phyloP scores from a whole-genome alignment of 2,113 vertebrate genomes.

The Spea multiplicata region DNA sequence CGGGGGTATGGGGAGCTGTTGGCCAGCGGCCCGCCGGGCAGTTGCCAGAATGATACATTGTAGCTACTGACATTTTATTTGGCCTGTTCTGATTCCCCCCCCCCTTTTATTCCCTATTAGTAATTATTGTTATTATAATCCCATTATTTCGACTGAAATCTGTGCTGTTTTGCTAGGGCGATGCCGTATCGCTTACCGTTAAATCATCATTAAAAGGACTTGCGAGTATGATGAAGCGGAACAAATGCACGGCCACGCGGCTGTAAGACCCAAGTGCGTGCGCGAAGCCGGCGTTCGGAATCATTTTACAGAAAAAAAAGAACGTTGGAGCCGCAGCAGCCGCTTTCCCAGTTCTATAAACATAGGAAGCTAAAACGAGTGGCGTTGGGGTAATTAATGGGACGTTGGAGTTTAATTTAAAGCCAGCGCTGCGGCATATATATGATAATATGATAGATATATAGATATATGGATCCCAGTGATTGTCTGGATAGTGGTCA shows the following conservation, averaged over 20 bases:
- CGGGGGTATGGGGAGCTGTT: background rate
- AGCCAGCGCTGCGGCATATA: too few species aligned
- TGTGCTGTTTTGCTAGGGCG: background rate
- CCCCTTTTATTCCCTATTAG: background rate
- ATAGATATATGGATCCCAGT: too few species aligned
- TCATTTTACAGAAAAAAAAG: background rate
- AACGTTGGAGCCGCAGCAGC: too few species aligned
- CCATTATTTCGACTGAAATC: constrained; percentile 8
- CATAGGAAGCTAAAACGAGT: background rate
- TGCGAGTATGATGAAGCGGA: background rate
- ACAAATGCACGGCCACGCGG: constrained; percentile 13
- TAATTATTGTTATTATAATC: constrained; percentile 1
- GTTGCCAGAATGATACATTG: background rate
- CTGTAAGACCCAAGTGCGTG: background rate
- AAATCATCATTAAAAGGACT: background rate
- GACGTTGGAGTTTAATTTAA: too few species aligned
- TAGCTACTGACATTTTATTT: background rate
- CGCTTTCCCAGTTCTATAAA: background rate
- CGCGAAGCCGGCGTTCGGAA: background rate
- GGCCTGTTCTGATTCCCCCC: constrained; percentile 4
- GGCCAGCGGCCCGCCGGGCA: background rate
- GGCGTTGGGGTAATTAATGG: background rate
- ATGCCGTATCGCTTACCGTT: background rate
- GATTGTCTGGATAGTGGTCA: too few species aligned
- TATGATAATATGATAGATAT: too few species aligned